Percentiles rank a stretch among this genome's conserved stretches.
Evolutionary conservation across 1,140 invertebrate genomes (phyloP).

Genomic region (Archegozetes longisetosus): DNA sequence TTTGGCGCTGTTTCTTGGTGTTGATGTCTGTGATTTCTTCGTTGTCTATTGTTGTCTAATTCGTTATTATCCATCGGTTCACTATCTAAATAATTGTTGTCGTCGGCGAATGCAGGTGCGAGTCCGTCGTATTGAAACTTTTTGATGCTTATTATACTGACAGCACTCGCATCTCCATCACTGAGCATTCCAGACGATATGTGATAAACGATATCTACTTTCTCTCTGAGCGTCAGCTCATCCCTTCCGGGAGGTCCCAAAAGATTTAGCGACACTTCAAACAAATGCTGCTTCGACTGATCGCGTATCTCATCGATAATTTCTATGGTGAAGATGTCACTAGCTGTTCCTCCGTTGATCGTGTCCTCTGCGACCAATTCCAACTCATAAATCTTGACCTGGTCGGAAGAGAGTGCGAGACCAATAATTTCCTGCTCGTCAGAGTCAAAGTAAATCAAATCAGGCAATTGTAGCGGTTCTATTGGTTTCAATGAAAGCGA

Average conservation of each 20-base stretch:
- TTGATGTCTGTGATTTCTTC: not conserved
- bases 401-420: not conserved
- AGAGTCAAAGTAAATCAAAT: conserved; percentile 6
- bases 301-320: not conserved
- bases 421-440: conserved; percentile 7
- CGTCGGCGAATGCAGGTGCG: not conserved
- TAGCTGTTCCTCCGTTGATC: not conserved
- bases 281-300: conserved; percentile 3
- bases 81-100: not conserved
- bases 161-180: conserved; percentile 5
- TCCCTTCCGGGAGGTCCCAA: not conserved
- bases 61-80: not conserved
- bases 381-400: not conserved
- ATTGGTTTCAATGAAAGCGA: not conserved
- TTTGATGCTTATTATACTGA: conserved; percentile 7
- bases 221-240: not conserved
- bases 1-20: not conserved
- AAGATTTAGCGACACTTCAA: conserved; percentile 9
- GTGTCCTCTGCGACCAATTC: conserved; percentile 8
- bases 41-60: not conserved
- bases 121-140: not conserved
- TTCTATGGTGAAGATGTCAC: conserved; percentile 8
- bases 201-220: not conserved
- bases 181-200: conserved; percentile 1
- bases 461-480: conserved; percentile 4